A percentile compares a stretch with the other conserved stretches of the same genome.
Conservation (phyloP, 2,113 vertebrate genomes). For the Dromiciops gliroides region DNA sequence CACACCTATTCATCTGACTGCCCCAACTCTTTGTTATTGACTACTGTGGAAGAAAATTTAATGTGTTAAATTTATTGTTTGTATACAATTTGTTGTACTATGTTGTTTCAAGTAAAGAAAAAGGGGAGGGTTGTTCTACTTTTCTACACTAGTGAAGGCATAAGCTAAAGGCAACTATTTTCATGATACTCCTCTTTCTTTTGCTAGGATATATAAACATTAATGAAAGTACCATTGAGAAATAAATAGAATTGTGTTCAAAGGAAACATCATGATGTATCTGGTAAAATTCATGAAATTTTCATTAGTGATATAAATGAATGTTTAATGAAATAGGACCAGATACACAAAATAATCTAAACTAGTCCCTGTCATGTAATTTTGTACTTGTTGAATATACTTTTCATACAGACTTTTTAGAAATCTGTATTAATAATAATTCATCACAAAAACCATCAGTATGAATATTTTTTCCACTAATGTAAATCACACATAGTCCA, state of each 20-base stretch:
- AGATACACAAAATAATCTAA: neutral
- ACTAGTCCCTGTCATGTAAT: neutral
- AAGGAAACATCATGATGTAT: conserved; percentile 40
- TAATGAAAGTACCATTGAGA: conserved; percentile 33
- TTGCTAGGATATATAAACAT: conserved; percentile 33
- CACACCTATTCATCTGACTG: neutral
- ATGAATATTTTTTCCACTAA: neutral
- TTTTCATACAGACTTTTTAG: conserved; percentile 11
- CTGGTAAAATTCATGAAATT: conserved; percentile 52
- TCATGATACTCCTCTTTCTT: conserved; percentile 48
- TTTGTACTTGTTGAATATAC: conserved; percentile 26
- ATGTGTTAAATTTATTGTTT: neutral
- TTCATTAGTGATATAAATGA: conserved; percentile 3
- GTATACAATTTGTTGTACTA: neutral
- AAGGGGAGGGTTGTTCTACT: conserved; percentile 22
- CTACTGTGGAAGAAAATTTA: conserved; percentile 45
- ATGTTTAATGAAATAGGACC: conserved; percentile 34
- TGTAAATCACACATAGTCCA: neutral
- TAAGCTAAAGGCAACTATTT: conserved; percentile 11
- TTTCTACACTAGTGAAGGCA: conserved; percentile 31
- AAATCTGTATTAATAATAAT: neutral
- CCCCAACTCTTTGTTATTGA: neutral
- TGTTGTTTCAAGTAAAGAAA: conserved; percentile 39
- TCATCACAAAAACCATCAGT: neutral
- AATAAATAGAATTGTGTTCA: conserved; percentile 25